Conservation (phyloP, 1,140 invertebrate genomes). For the Diachasmimorpha longicaudata region DNA sequence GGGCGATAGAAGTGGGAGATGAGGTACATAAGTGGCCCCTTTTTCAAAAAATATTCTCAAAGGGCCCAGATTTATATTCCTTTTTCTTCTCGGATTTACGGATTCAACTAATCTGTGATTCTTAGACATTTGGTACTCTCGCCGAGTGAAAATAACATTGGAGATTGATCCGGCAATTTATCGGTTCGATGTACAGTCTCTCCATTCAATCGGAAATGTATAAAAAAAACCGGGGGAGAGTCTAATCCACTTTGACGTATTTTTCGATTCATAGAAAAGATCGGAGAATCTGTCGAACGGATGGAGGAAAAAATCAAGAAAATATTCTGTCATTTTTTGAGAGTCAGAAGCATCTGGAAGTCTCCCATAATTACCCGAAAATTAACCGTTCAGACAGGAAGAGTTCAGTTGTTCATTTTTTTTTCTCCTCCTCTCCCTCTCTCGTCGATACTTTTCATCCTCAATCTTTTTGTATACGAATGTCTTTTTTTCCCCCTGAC, state of each 20-base stretch:
- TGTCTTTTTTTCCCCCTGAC: conserved; percentile 3
- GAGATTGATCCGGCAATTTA: conserved; percentile 22
- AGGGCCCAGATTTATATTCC: not conserved
- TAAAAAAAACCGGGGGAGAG: not conserved
- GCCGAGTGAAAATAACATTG: conserved; percentile 14
- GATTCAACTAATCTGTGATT: conserved; percentile 48
- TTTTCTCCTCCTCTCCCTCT: too few relatives aligned
- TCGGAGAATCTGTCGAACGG: not conserved
- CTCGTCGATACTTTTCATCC: not conserved
- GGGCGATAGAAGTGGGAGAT: not conserved
- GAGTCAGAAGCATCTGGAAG: not conserved
- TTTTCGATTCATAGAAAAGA: not conserved
- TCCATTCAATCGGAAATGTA: conserved; percentile 12
- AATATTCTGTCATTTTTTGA: not conserved
- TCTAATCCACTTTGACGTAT: conserved; percentile 49
- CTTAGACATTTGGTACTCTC: conserved; percentile 32
- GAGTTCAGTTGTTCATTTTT: not conserved
- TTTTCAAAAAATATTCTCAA: not conserved
- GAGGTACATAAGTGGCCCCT: not conserved
- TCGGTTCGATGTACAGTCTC: conserved; percentile 10
- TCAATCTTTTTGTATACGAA: not conserved
- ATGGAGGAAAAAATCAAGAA: not conserved
- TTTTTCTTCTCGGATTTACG: not conserved
- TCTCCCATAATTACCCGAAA: not conserved
- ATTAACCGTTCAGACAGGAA: conserved; percentile 12